Evolutionary conservation across 2,888 invertebrate genomes (phyloP), one percentile per base, ranked within the genome.

Genomic region (Petrolisthes cinctipes): DNA sequence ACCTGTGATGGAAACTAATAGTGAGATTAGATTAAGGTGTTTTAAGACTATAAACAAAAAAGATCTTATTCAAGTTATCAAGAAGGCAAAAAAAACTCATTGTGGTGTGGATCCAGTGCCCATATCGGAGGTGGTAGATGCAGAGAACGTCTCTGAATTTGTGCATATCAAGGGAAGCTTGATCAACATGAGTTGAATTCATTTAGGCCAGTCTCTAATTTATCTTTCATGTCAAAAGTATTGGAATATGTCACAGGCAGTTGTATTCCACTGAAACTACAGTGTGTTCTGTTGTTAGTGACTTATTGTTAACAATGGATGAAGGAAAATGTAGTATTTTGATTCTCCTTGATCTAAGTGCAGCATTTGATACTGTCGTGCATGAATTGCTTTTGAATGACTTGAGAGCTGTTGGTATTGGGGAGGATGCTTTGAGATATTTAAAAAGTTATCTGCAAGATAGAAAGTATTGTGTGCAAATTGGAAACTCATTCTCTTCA

Each of bases 21-120:
- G n/a, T n/a, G n/a, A n/a, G n/a, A n/a, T n/a, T n/a, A n/a, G n/a
- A n/a, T n/a, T n/a, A n/a, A n/a, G n/a, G n/a, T n/a, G n/a, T n/a
- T n/a, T n/a, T n/a, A n/a, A n/a, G n/a, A n/a, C n/a, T n/a, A n/a
- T n/a, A n/a, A n/a, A n/a, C n/a, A n/a, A n/a, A n/a, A n/a, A n/a
- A n/a, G n/a, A n/a, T n/a, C n/a, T n/a, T n/a, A 75, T 75, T 75
- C 75, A 75, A 75, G 20, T 75, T 17, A 14, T 75, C n/a, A 75
- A 75, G 20, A 75, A 23, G 23, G n/a, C 75, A 14, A 75, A 75
- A 20, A 75, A 75, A 75, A 75, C 75, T 14, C n/a, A n/a, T n/a
- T 23, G 23, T 75, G 75, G 11, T n/a, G n/a, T 75, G 9, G 23
- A 75, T n/a, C 75, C 75, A 75, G n/a, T 20, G 75, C 75, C 75